Evolutionary conservation across 2,797 vertebrate genomes (phyloP).

Genomic region (Cryptoblepharus egeriae): DNA sequence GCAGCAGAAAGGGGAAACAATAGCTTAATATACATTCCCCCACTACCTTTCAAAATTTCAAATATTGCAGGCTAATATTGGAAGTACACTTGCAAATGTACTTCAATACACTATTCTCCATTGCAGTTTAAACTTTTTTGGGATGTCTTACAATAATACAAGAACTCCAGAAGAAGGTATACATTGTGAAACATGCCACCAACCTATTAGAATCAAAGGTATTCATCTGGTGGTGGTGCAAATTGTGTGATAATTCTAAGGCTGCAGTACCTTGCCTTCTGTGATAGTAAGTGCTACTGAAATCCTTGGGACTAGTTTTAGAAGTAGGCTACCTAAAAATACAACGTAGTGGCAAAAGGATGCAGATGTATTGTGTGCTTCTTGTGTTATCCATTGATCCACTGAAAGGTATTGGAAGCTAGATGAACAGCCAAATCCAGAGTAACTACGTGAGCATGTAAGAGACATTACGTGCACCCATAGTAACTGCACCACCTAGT

Average conservation of each 20-base stretch:
- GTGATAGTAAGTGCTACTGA: background rate
- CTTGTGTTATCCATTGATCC: too few species aligned
- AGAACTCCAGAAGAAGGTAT: background rate
- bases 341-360: too few species aligned
- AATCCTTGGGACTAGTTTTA: background rate
- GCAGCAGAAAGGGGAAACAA: background rate
- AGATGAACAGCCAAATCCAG: too few species aligned
- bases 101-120: background rate
- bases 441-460: too few species aligned
- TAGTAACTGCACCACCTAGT: too few species aligned
- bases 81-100: background rate
- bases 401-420: too few species aligned
- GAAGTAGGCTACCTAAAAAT: too few species aligned
- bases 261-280: background rate
- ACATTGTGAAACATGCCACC: background rate
- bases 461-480: too few species aligned
- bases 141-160: background rate
- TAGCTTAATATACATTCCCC: background rate
- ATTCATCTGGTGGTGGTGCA: background rate
- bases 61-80: background rate
- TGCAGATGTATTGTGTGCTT: too few species aligned
- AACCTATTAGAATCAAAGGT: background rate
- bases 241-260: background rate
- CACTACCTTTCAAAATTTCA: background rate
- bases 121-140: background rate